Percentiles rank a stretch among this genome's conserved stretches.
Conservation (phyloP, 2,113 vertebrate genomes). For the Rattus norvegicus region GRCr8 NC_086031.1:99047001-99047500, state of each 20-base stretch:
- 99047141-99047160: no score
- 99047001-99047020: no score
- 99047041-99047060: no score
- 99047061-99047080: no score
- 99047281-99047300: neutral
- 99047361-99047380: neutral
- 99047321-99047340: neutral
- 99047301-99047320: neutral
- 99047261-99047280: neutral
- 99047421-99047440: neutral
- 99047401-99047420: neutral
- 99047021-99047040: no score
- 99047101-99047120: no score
- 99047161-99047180: no score
- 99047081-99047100: no score
- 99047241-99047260: neutral
- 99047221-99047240: neutral
- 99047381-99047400: neutral
- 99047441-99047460: neutral
- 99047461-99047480: neutral
- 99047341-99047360: neutral
- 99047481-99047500: neutral
- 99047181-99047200: neutral
- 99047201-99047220: neutral
- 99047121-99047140: no score